Evolutionary conservation across 2,797 vertebrate species (phyloP), one percentile per base, ranked within the genome.

Genomic region (Stomatorhinus walkeri): DNA sequence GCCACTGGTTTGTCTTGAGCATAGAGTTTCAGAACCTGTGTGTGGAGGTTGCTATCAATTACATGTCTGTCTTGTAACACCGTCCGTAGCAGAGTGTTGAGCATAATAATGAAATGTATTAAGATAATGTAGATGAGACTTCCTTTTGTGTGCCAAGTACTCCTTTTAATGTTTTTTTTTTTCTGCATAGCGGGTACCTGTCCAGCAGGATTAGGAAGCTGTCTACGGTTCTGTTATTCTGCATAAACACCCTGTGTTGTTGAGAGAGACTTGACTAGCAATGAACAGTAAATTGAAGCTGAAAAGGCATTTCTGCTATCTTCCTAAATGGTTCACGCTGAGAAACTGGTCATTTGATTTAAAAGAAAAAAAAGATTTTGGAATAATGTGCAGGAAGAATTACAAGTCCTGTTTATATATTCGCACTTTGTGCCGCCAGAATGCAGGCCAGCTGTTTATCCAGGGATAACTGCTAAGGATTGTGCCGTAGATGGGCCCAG

Each of bases 1-100:
- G 88, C 10, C 85, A 64, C 85, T 48, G 72, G 89, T 52, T 36
- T 68, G 10, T 64, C 46, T 76, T 76, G 28, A 72, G 64, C 64
- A 12, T 68, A 68, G 28, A 36, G 28, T 72, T 72, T 72, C 64
- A 36, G 28, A 76, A 36, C 5, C 68, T 76, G 14, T 16, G 28
- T 40, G 68, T 40, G 14, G 68, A 19, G 68, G 14, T 40, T 36
- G 24, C 68, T 16, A 7, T 40, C 32, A 76, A 6, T 76, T 16
- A 19, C 28, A 36, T 19, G 3, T 36, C 22, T 28, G 14, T 19
- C 32, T 76, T 76, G 68, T 76, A 19, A 36, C 28, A 72, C 28
- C 32, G 4, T 16, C 4, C 14, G 32, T 40, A 72, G 28, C 28
- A 6, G 68, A 76, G 14, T 76, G 32, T 40, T 76, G 5, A 76